phyloP scores from a whole-genome alignment of 1,140 invertebrate species.

The Drosophila pruinosa region DNA sequence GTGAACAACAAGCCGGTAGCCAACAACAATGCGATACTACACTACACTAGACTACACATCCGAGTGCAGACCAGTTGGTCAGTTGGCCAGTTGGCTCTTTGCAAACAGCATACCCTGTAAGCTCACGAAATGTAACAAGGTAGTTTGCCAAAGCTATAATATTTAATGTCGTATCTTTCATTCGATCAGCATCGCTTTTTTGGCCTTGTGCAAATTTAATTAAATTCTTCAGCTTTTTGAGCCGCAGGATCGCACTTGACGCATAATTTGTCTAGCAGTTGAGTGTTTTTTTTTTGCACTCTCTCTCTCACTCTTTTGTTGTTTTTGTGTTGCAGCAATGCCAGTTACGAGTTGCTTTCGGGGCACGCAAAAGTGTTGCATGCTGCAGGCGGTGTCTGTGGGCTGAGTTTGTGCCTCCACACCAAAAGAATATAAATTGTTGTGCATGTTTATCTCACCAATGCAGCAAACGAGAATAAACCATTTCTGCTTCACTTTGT shows the following conservation, averaged over 20 bases:
- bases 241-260: conserved; percentile 62
- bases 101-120: conserved; percentile 14
- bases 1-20: not conserved
- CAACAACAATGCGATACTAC: not conserved
- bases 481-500: conserved; percentile 28
- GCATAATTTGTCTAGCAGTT: conserved; percentile 66
- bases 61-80: not conserved
- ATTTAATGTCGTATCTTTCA: conserved; percentile 2
- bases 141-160: not conserved
- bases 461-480: conserved; percentile 26
- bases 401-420: not conserved
- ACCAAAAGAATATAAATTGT: conserved; percentile 44
- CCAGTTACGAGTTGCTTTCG: not conserved
- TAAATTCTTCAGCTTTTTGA: conserved; percentile 69
- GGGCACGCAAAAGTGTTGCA: conserved; percentile 20
- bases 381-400: conserved; percentile 9
- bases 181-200: not conserved
- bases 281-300: conserved; percentile 17
- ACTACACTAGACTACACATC: not conserved
- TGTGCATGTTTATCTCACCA: conserved; percentile 41
- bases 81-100: not conserved
- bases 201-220: conserved; percentile 58
- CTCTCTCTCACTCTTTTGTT: too few relatives aligned
- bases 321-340: conserved; percentile 24
- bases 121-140: not conserved